Evolutionary conservation across 1,140 invertebrate species (phyloP).

Genomic region (Camponotus vicinus): DNA sequence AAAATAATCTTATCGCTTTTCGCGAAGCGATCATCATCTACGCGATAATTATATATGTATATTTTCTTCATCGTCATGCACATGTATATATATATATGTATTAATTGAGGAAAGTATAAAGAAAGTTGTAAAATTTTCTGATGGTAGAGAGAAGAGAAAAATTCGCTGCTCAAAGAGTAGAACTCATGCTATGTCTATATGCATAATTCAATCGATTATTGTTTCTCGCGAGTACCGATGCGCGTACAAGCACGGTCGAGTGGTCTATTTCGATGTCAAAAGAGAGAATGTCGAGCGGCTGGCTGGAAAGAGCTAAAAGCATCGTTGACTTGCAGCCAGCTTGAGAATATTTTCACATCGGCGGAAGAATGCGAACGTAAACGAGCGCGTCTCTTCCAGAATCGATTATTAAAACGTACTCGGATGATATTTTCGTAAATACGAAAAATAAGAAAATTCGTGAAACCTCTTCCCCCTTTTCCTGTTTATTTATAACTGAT

Average conservation of each 20-base stretch:
- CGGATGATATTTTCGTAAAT: neutral
- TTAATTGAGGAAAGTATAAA: neutral
- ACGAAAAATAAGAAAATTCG: neutral
- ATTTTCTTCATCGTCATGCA: neutral
- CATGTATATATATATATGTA: neutral
- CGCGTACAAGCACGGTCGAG: conserved; percentile 9
- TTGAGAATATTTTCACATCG: conserved; percentile 58
- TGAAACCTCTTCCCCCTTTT: neutral
- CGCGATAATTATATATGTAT: neutral
- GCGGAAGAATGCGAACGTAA: conserved; percentile 23
- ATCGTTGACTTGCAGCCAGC: conserved; percentile 70
- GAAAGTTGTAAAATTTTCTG: neutral
- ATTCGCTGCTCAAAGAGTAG: neutral
- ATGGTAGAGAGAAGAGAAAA: neutral
- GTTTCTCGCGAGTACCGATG: conserved; percentile 8
- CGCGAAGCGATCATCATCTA: neutral
- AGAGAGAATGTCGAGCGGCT: conserved; percentile 60
- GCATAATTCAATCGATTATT: conserved; percentile 20
- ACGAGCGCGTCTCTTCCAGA: neutral
- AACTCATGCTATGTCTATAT: neutral
- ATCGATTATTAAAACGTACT: conserved; percentile 5
- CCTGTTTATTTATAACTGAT: neutral
- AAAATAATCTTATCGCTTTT: conserved; percentile 9
- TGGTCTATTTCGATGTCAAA: conserved; percentile 70
- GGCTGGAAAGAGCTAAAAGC: conserved; percentile 67